These are phyloP conservation scores for Phaedon cochleariae DNA, from an alignment of 2,888 invertebrate species.

Conservation along the genomic window DNA sequence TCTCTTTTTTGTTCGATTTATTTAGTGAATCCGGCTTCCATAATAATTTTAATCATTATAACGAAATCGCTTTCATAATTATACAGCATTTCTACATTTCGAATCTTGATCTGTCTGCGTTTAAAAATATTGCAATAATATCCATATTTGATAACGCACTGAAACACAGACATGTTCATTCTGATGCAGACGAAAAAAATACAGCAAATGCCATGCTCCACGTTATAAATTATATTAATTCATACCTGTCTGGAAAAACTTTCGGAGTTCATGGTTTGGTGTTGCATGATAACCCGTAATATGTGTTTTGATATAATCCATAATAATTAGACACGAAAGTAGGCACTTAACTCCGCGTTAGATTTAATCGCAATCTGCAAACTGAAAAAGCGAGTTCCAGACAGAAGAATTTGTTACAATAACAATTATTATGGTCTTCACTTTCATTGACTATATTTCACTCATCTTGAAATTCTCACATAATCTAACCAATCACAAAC, in stretches of 20 bases:
- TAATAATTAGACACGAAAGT: slow-evolving; percentile 12
- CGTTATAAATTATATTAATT: slow-evolving; percentile 10
- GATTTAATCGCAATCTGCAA: slow-evolving; percentile 11
- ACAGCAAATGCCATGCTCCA: slow-evolving; percentile 7
- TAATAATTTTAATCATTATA: background rate
- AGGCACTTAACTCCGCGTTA: slow-evolving; percentile 15
- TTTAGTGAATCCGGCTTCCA: background rate
- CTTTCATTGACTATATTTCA: no score
- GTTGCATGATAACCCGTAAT: slow-evolving; percentile 4
- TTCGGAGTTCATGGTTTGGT: slow-evolving; percentile 11
- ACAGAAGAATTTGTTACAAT: background rate
- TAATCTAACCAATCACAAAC: no score
- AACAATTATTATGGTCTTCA: background rate
- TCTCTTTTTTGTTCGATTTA: no score
- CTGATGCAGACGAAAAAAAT: slow-evolving; percentile 11
- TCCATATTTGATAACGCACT: background rate
- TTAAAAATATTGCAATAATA: background rate
- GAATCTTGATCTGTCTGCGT: background rate
- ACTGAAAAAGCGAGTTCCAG: slow-evolving; percentile 5
- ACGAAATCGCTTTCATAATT: background rate
- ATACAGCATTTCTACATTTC: background rate
- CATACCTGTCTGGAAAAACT: slow-evolving; percentile 6
- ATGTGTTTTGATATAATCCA: slow-evolving; percentile 11
- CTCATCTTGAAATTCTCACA: no score
- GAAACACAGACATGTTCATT: background rate